Evolutionary conservation across 2,888 invertebrate species (phyloP).

Genomic region (Erebia epiphron): DNA sequence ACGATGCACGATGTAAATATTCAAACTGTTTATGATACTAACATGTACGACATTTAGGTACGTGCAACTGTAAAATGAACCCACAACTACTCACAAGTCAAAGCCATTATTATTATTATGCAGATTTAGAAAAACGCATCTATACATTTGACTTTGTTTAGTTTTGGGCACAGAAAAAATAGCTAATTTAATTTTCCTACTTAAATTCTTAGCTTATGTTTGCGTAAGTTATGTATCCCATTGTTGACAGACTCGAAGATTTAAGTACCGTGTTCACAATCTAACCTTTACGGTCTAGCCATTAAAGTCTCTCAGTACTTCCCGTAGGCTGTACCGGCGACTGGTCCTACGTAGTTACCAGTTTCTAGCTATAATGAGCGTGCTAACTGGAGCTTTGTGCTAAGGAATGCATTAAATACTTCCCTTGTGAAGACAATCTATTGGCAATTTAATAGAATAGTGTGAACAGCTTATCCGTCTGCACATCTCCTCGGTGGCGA

Average conservation of each 20-base stretch:
- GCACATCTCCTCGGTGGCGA: conserved; percentile 30
- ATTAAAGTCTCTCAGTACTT: conserved; percentile 24
- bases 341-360: conserved; percentile 52
- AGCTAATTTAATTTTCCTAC: neutral
- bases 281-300: conserved; percentile 22
- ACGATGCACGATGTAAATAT: neutral
- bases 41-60: neutral
- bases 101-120: too few relatives aligned
- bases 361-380: conserved; percentile 67
- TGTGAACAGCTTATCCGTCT: conserved; percentile 38
- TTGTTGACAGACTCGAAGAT: conserved; percentile 15
- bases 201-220: neutral
- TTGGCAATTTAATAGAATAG: conserved; percentile 39
- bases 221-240: conserved; percentile 5
- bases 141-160: too few relatives aligned
- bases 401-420: conserved; percentile 53
- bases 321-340: conserved; percentile 20
- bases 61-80: too few relatives aligned
- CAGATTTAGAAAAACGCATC: too few relatives aligned
- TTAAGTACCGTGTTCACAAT: conserved; percentile 5
- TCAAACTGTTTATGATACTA: neutral
- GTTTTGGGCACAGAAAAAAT: neutral
- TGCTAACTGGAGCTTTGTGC: conserved; percentile 63
- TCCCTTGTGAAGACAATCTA: conserved; percentile 39
- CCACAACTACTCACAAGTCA: too few relatives aligned